Percentiles rank a stretch among this genome's conserved stretches.
Conservation (phyloP, 2,797 vertebrate species). For the Etheostoma perlongum region DNA sequence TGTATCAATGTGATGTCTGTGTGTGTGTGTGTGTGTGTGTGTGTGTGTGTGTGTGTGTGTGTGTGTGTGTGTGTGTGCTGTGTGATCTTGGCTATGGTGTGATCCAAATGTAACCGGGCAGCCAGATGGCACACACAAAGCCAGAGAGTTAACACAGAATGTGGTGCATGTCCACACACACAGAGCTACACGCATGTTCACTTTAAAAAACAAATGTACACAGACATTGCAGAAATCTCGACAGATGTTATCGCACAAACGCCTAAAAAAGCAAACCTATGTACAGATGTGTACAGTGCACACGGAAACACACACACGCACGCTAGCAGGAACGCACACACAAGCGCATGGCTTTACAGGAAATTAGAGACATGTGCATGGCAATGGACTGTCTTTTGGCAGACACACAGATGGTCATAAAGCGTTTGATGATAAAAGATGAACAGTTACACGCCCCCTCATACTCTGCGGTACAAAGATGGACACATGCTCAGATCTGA, state of each 20-base stretch:
- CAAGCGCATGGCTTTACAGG: slow-evolving; percentile 24
- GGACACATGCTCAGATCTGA: slow-evolving; percentile 63
- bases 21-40: background rate
- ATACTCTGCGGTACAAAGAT: slow-evolving; percentile 52
- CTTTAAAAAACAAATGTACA: slow-evolving; percentile 15
- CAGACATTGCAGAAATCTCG: slow-evolving; percentile 4
- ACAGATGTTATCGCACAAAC: slow-evolving; percentile 11
- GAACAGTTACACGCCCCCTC: slow-evolving; percentile 66
- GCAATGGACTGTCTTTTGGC: slow-evolving; percentile 40
- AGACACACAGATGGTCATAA: slow-evolving; percentile 64
- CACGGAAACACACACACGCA: slow-evolving; percentile 16
- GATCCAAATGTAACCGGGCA: slow-evolving; percentile 62
- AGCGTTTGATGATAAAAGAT: slow-evolving; percentile 52
- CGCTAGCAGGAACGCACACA: background rate
- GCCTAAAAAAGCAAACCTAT: background rate
- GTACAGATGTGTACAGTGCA: slow-evolving; percentile 14
- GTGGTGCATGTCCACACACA: slow-evolving; percentile 1
- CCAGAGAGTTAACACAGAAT: slow-evolving; percentile 37
- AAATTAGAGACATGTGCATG: slow-evolving; percentile 31
- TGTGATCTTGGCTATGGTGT: slow-evolving; percentile 42
- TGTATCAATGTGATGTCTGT: slow-evolving; percentile 42
- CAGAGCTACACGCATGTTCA: background rate
- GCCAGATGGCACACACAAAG: slow-evolving; percentile 68
- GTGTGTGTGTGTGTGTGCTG: background rate
- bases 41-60: background rate